Conservation (phyloP, 1,140 invertebrate species). For the Steinernema khuongi region DNA sequence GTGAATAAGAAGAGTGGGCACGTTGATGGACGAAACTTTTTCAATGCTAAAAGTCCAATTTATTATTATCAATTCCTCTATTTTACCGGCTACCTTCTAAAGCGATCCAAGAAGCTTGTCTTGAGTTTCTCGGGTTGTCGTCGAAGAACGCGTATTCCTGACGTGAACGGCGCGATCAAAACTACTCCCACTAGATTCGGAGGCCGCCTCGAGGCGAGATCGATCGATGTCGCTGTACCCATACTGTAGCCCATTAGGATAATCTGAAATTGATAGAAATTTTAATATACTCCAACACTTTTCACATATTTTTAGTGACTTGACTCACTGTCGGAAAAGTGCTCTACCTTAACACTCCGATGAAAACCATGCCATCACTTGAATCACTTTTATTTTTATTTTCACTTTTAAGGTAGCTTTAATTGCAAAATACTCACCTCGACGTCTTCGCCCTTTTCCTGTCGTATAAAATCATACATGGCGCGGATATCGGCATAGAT, state of each 20-base stretch:
- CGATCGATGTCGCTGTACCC: not conserved
- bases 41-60: not conserved
- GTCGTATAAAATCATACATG: not conserved
- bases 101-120: not conserved
- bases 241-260: not conserved
- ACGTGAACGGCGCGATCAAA: not conserved
- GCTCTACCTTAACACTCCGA: too few relatives aligned
- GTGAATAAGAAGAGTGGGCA: not conserved
- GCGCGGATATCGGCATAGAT: not conserved
- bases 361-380: too few relatives aligned
- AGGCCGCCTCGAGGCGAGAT: not conserved
- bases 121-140: not conserved
- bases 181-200: not conserved
- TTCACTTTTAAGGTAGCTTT: too few relatives aligned
- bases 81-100: not conserved
- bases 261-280: not conserved
- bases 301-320: too few relatives aligned
- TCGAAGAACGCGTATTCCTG: not conserved
- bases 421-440: too few relatives aligned
- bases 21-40: not conserved
- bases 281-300: not conserved
- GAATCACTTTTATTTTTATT: too few relatives aligned
- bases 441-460: not conserved
- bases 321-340: too few relatives aligned
- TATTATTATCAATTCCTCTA: not conserved